Evolutionary conservation across 2,888 invertebrate genomes (phyloP).

Genomic region (Epistrophe grossulariae): DNA sequence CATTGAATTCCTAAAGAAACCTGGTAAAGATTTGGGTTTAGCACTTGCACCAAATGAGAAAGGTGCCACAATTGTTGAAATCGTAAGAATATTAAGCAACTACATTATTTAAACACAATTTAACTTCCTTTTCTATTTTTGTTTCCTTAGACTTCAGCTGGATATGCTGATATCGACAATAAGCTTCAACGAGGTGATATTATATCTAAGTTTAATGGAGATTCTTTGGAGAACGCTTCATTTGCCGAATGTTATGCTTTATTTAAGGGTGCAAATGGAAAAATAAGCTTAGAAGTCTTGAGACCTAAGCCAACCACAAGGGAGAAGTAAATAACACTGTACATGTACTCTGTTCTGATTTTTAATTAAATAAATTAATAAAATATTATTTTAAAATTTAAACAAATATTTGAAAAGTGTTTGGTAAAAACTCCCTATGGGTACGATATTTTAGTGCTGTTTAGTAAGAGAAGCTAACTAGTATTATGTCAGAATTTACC

Average conservation of each 20-base stretch:
- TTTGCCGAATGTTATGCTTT: conserved; percentile 95
- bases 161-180: conserved; percentile 94
- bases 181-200: conserved; percentile 96
- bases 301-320: conserved; percentile 88
- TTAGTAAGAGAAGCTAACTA: no score
- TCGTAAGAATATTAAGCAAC: conserved; percentile 87
- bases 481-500: no score
- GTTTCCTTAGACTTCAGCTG: conserved; percentile 90
- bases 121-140: neutral
- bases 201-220: conserved; percentile 94
- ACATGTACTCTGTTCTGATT: neutral
- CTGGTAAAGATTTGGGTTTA: conserved; percentile 94
- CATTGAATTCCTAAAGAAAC: conserved; percentile 93
- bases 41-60: conserved; percentile 92
- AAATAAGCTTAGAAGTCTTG: conserved; percentile 92
- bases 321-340: conserved; percentile 42
- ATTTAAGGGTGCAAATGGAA: conserved; percentile 93
- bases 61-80: conserved; percentile 96
- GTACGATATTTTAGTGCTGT: no score
- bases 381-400: neutral
- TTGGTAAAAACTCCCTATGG: no score
- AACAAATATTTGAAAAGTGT: no score
- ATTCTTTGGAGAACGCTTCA: conserved; percentile 90
- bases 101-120: neutral
- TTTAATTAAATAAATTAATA: conserved; percentile 9